Base-by-base conservation (phyloP, 2,888 invertebrate genomes). In the Spodoptera littoralis region DNA sequence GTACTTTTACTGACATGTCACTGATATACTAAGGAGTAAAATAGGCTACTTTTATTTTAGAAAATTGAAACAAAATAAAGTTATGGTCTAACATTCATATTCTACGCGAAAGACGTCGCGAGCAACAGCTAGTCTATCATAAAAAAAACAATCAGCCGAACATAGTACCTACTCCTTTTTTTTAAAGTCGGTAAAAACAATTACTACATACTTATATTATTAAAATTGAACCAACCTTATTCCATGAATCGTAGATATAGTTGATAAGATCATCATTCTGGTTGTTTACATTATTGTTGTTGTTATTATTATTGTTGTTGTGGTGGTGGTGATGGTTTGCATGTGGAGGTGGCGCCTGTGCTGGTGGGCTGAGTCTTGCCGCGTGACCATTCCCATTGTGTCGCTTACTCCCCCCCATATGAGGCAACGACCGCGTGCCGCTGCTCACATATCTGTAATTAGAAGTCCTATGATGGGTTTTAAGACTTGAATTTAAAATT, bases 181-280 rank as follows among this genome's bases (percentile, higher is more conserved):
- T 18, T 18, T 18, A 2, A 18, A 18, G 18, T 18, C 18, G 18
- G 18, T 18, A 18, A 18, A 18, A 18, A 18, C 1, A 18, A 18
- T 18, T 18, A 18, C 18, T 18, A 18, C 18, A 18, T 18, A 18
- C 18, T 18, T 18, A 18, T 18, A 18, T 18, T 18, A 18, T 18
- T 18, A 18, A 18, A 11, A 18, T 8, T 3, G 6, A 36, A 58
- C 77, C 83, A 70, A 96, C 96, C 95, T 96, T 96, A 88, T 95
- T 96, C 97, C 97, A 97, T 62, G 97, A 97, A 78, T 97, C 97
- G 85, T 96, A 96, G 76, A 97, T 97, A 84, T 97, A 98, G 85
- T 96, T 96, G 77, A 97, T 97, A 83, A 97, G 93, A 88, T 97
- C 97, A 84, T 97, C 97, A 79, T 97, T 97, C 76, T 96, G 96